A percentile compares a stretch with the other conserved stretches of the same genome.
Evolutionary conservation across 2,113 vertebrate species (phyloP).

Genomic region (Sylvilagus bachmani): DNA sequence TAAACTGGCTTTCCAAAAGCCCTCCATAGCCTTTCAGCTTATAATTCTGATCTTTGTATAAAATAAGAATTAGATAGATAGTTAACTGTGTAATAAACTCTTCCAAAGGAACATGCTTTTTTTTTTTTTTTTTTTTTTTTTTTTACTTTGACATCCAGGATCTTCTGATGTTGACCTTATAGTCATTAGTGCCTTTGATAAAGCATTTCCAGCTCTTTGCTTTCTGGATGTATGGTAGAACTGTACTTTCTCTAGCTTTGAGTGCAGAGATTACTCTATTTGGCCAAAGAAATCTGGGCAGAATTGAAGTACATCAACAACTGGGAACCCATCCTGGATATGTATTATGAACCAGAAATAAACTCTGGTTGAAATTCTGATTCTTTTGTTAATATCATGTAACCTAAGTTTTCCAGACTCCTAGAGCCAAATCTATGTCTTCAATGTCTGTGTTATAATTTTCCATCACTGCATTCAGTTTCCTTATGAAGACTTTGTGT

Average conservation of each 20-base stretch:
- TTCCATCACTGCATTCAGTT: background rate
- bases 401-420: background rate
- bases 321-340: background rate
- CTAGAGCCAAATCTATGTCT: background rate
- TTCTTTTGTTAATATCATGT: background rate
- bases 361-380: background rate
- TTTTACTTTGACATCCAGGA: background rate
- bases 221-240: background rate
- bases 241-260: background rate
- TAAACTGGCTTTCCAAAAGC: background rate
- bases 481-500: background rate
- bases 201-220: conserved; percentile 11
- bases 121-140: background rate
- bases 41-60: background rate
- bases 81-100: background rate
- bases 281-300: background rate
- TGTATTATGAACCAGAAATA: background rate
- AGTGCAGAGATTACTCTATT: background rate
- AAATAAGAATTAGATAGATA: background rate
- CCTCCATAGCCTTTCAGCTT: background rate
- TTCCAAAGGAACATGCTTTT: background rate
- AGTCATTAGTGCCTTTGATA: background rate
- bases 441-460: background rate
- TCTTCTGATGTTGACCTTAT: background rate
- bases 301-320: background rate